These are phyloP conservation scores for Felis chaus DNA, from an alignment of 2,113 vertebrate species.

Conservation along the genomic window DNA sequence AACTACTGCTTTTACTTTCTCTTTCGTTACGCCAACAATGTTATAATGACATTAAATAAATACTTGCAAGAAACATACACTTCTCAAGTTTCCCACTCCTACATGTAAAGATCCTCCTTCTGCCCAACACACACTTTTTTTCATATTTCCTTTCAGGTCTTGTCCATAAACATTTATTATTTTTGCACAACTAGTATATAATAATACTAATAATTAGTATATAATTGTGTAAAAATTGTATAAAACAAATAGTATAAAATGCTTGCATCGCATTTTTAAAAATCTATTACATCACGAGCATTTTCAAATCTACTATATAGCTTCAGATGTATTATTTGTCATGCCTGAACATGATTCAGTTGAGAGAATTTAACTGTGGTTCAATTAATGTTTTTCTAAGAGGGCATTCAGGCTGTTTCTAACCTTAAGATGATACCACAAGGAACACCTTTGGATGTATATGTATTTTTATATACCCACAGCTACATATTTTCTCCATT, in stretches of 20 bases:
- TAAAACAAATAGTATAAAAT: neutral
- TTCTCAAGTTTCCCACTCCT: neutral
- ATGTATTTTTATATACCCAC: neutral
- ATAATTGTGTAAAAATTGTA: neutral
- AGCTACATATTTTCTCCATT: neutral
- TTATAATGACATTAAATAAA: neutral
- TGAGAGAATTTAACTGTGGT: neutral
- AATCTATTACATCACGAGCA: neutral
- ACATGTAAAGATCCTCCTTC: neutral
- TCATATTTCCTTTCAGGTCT: neutral
- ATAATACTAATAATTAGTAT: neutral
- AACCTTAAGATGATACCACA: neutral
- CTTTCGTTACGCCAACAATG: neutral
- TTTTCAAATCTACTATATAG: neutral
- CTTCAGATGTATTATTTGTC: neutral
- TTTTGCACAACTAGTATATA: neutral
- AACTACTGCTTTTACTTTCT: neutral
- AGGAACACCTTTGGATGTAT: neutral
- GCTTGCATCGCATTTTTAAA: neutral
- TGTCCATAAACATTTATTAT: neutral
- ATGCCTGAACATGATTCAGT: neutral
- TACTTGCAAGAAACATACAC: neutral
- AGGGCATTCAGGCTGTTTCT: neutral
- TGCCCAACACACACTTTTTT: neutral
- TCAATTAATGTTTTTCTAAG: neutral